A percentile compares a stretch with the other conserved stretches of the same genome.
These are phyloP conservation scores for Amphipyra berbera DNA, from an alignment of 2,888 invertebrate genomes.

Conservation along the genomic window DNA sequence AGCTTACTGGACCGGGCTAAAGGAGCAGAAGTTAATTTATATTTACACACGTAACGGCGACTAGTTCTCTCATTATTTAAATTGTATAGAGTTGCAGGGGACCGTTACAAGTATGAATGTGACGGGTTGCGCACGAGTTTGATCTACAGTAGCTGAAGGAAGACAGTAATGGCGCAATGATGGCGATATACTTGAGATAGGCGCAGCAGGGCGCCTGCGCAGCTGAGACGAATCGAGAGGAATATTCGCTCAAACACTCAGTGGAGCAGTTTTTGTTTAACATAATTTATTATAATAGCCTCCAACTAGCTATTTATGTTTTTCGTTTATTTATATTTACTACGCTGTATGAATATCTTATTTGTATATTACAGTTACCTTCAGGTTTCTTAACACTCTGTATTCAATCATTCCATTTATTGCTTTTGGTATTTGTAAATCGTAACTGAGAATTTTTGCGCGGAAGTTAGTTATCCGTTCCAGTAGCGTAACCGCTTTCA, in stretches of 20 bases:
- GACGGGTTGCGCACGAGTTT: slow-evolving; percentile 77
- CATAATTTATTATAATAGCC: slow-evolving; percentile 70
- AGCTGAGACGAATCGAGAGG: slow-evolving; percentile 65
- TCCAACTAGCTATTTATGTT: slow-evolving; percentile 53
- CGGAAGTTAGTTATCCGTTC: slow-evolving; percentile 16
- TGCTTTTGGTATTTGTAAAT: slow-evolving; percentile 2
- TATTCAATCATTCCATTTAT: slow-evolving; percentile 7
- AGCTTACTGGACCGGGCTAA: background rate
- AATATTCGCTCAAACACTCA: slow-evolving; percentile 65
- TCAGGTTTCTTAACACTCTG: slow-evolving; percentile 14
- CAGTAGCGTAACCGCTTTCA: slow-evolving; percentile 28
- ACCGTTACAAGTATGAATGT: slow-evolving; percentile 71
- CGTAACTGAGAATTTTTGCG: background rate
- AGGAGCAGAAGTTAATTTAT: slow-evolving; percentile 28
- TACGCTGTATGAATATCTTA: slow-evolving; percentile 39
- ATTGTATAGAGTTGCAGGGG: slow-evolving; percentile 60
- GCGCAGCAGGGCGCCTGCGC: slow-evolving; percentile 75
- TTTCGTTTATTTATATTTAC: slow-evolving; percentile 53
- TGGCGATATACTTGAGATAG: slow-evolving; percentile 78
- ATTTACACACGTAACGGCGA: slow-evolving; percentile 26
- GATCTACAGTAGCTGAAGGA: slow-evolving; percentile 78
- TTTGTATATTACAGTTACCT: slow-evolving; percentile 36
- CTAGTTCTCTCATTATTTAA: slow-evolving; percentile 56
- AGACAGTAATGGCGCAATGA: slow-evolving; percentile 81
- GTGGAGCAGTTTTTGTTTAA: slow-evolving; percentile 64